Evolutionary conservation across 2,888 invertebrate species (phyloP).

Genomic region (Meghimatium bilineatum): DNA sequence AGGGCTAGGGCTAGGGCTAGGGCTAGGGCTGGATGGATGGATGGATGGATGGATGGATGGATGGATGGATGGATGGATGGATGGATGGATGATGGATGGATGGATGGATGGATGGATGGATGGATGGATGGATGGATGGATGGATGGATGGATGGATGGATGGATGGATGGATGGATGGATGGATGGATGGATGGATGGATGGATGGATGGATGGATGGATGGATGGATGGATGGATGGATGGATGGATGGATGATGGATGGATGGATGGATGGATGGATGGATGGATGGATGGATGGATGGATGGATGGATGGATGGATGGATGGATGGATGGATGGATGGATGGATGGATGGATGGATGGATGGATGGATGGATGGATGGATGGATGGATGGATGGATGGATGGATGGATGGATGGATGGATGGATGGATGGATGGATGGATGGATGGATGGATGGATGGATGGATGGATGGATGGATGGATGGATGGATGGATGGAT

Average conservation of each 20-base stretch:
- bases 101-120: conserved; percentile 1
- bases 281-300: background rate
- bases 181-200: background rate
- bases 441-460: background rate
- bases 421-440: background rate
- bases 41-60: background rate
- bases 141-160: conserved; percentile 11
- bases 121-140: conserved; percentile 8
- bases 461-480: background rate
- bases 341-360: conserved; percentile 11
- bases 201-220: conserved; percentile 6
- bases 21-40: background rate
- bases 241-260: no score
- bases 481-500: conserved; percentile 11
- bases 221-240: background rate
- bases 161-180: conserved; percentile 11
- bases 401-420: background rate
- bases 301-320: background rate
- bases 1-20: background rate
- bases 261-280: background rate
- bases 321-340: background rate
- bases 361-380: conserved; percentile 11
- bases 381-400: background rate
- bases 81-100: no score
- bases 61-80: background rate